A percentile compares a stretch with the other conserved stretches of the same genome.
Conservation (phyloP, 2,888 invertebrate species). For the Eupithecia inturbata region DNA sequence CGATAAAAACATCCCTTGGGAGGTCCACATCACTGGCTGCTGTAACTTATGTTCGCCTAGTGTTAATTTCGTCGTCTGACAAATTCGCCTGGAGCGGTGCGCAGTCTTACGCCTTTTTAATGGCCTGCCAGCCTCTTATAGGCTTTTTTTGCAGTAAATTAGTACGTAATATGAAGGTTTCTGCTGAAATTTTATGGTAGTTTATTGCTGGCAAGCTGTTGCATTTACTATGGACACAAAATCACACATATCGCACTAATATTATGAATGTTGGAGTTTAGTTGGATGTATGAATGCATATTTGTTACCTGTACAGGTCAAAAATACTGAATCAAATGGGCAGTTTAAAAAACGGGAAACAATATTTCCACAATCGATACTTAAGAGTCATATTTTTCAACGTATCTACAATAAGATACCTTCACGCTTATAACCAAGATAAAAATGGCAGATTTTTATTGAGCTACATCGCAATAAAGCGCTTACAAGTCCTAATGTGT, state of each 20-base stretch:
- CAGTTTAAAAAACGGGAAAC: no score
- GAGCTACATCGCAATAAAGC: neutral
- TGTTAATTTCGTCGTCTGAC: constrained; percentile 78
- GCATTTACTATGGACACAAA: neutral
- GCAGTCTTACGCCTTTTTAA: constrained; percentile 56
- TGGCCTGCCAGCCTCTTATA: constrained; percentile 46
- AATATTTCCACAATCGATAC: no score
- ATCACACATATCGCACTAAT: no score
- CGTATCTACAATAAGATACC: no score
- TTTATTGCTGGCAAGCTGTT: constrained; percentile 6
- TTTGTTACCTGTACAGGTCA: no score
- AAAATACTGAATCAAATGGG: no score
- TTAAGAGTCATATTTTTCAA: no score
- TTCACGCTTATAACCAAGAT: no score
- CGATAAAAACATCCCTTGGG: constrained; percentile 57
- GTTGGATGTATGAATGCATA: no score
- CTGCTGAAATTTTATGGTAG: neutral
- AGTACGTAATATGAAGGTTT: constrained; percentile 41
- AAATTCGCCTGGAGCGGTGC: constrained; percentile 67
- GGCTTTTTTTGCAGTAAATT: constrained; percentile 55
- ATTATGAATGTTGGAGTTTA: neutral
- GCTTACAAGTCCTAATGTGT: neutral
- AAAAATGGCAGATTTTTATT: no score
- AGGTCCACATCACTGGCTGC: constrained; percentile 44
- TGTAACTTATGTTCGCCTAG: constrained; percentile 73